A percentile compares a stretch with the other conserved stretches of the same genome.
phyloP scores from a whole-genome alignment of 2,797 vertebrate genomes.

The Glossophaga mutica region DNA sequence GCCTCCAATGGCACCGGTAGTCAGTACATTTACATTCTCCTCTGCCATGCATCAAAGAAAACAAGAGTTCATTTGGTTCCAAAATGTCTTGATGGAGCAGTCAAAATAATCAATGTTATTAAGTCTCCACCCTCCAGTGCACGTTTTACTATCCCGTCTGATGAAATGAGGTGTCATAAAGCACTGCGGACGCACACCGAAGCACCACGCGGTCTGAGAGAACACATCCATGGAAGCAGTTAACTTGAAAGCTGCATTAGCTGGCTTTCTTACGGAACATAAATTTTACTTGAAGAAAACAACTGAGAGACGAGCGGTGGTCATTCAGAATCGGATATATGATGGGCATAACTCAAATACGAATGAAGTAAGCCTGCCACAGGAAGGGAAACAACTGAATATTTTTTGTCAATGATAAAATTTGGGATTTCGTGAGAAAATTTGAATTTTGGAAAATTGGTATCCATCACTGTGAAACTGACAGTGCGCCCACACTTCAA shows the following conservation, averaged over 20 bases:
- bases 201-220: too few relatives aligned
- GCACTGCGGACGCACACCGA: background rate
- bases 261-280: background rate
- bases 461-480: background rate
- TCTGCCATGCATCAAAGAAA: background rate
- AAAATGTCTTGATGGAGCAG: background rate
- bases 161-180: background rate
- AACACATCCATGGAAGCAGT: background rate
- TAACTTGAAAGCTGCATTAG: background rate
- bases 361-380: background rate
- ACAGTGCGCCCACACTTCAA: background rate
- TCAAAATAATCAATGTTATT: background rate
- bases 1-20: background rate
- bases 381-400: background rate
- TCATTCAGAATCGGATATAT: background rate
- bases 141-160: background rate
- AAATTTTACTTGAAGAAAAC: background rate
- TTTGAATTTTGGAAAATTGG: background rate
- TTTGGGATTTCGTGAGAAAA: background rate
- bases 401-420: background rate
- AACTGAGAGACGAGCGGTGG: background rate
- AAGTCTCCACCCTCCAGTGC: background rate
- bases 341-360: background rate
- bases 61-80: background rate
- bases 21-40: background rate